Evolutionary conservation across 2,888 invertebrate genomes (phyloP), one percentile per base, ranked within the genome.

Genomic region (Aquatica leii): DNA sequence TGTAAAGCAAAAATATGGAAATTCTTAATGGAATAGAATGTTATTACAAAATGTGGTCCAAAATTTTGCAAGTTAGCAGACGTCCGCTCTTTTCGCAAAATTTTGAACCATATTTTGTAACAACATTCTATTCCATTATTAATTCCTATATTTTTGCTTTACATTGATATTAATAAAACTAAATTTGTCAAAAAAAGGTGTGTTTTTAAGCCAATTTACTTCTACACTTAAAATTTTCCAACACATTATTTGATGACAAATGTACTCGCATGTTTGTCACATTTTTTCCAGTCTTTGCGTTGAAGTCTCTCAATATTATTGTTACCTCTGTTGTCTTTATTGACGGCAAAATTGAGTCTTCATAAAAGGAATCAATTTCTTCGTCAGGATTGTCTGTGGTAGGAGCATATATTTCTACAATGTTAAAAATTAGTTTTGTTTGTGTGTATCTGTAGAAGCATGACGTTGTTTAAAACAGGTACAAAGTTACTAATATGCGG

Each of bases 391-490:
- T 48, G 18, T 48, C 48, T 11, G 48, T 11, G 11, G 49, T 50
- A 14, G 49, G 49, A 31, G 49, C 49, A 31, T 50, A 24, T n/a
- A 50, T 12, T n/a, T 50, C 24, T 12, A 50, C 31, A 2, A 50
- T 12, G n/a, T 50, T 50, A n/a, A 8, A 50, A 2, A 20, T 50
- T 50, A 8, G 20, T 24, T 9, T 50, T 12, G 2, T 50, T 12
- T 11, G 31, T 31, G 24, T 50, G 12, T 50, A 34, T 24, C 35
- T 51, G 51, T n/a, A 51, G 35, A 9, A 51, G n/a, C 51, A 51
- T 51, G 8, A 35, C 51, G 9, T 35, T 11, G n/a, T 51, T 31
- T 15, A 17, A 34, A 12, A 51, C n/a, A 3, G 51, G 14, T 24
- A 51, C 35, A 15, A 51, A 51, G 35, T 17, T 24, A 20, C 35